Conservation (phyloP, 2,113 vertebrate species). For the Oncorhynchus gorbuscha region DNA sequence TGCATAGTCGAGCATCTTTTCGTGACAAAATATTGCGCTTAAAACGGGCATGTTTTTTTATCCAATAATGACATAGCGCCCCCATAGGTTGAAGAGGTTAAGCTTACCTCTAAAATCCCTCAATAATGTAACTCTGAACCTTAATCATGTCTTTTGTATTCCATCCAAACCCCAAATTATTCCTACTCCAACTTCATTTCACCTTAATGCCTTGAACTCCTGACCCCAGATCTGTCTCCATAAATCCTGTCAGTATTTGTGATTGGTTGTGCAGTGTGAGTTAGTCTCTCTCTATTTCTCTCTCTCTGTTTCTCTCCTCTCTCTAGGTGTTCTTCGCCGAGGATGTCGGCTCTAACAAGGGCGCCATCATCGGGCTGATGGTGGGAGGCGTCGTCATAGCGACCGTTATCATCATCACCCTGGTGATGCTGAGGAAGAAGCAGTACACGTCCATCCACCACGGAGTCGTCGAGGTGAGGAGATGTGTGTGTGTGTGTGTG, state of each 20-base stretch:
- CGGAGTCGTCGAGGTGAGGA: constrained; percentile 91
- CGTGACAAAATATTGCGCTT: too few species aligned
- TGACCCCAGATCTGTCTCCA: constrained; percentile 2
- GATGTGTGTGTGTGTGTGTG: constrained; percentile 21
- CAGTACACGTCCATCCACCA: constrained; percentile 99
- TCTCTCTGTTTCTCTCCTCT: neutral
- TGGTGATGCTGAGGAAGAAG: constrained; percentile 99
- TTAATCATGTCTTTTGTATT: constrained; percentile 49
- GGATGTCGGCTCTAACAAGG: constrained; percentile 96
- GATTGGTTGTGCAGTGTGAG: neutral
- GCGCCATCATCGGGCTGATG: constrained; percentile 98
- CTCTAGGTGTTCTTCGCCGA: constrained; percentile 93
- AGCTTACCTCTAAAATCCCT: neutral
- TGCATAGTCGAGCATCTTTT: too few species aligned
- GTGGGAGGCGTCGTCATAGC: constrained; percentile 98
- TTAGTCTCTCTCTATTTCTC: neutral
- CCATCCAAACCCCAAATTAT: constrained; percentile 26
- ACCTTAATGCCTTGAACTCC: constrained; percentile 24
- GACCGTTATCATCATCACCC: constrained; percentile 97
- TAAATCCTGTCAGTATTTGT: neutral
- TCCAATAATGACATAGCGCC: too few species aligned
- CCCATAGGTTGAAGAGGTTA: too few species aligned
- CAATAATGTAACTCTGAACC: constrained; percentile 1
- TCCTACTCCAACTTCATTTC: constrained; percentile 12
- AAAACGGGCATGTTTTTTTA: too few species aligned